Conservation (phyloP, 1,140 invertebrate genomes). For the Drosophila fuyamai region DNA sequence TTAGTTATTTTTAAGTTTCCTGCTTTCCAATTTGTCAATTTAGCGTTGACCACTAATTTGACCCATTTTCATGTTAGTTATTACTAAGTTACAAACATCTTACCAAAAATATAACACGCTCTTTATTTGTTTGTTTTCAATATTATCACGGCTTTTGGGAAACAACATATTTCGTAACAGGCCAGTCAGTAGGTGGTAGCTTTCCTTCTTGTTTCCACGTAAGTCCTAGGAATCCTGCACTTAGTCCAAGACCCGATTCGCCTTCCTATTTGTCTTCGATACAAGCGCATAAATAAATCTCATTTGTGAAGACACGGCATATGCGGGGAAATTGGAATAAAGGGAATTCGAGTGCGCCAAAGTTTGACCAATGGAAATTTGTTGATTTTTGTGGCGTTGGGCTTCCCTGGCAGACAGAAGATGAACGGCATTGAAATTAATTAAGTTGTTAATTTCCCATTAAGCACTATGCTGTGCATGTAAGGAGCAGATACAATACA, state of each 20-base stretch:
- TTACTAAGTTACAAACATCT: too few species aligned
- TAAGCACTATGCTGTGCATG: slow-evolving; percentile 64
- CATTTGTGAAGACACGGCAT: slow-evolving; percentile 39
- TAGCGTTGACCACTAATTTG: too few species aligned
- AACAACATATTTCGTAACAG: too few species aligned
- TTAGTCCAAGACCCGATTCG: neutral
- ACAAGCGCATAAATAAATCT: slow-evolving; percentile 78
- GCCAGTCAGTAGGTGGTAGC: neutral
- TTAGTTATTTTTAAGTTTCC: too few species aligned
- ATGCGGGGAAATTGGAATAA: neutral
- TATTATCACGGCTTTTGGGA: too few species aligned
- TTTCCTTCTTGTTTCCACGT: too few species aligned
- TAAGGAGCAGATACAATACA: slow-evolving; percentile 55
- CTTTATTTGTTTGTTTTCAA: too few species aligned
- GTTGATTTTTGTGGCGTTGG: slow-evolving; percentile 66
- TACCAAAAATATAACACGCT: too few species aligned
- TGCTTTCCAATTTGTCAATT: too few species aligned
- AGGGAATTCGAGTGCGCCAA: slow-evolving; percentile 24
- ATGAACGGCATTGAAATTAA: slow-evolving; percentile 82
- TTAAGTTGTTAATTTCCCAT: slow-evolving; percentile 84
- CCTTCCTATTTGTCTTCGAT: slow-evolving; percentile 58
- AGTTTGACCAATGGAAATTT: slow-evolving; percentile 76
- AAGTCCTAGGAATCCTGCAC: neutral
- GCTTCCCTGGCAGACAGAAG: slow-evolving; percentile 58
- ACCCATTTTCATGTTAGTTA: too few species aligned